Conservation (phyloP, 1,140 invertebrate genomes). For the Temnothorax nylanderi region DNA sequence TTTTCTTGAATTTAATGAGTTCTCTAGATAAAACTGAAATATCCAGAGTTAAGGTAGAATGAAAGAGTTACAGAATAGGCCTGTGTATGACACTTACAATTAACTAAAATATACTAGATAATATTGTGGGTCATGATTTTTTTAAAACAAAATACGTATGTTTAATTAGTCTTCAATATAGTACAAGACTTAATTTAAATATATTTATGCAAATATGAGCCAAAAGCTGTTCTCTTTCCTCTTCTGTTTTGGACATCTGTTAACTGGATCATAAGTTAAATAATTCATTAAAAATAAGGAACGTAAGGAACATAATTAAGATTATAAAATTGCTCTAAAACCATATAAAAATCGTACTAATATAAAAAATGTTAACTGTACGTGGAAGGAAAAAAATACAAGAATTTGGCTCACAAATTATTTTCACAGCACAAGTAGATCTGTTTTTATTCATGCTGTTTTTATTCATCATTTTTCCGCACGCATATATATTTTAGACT, state of each 20-base stretch:
- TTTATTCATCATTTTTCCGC: slow-evolving; percentile 45
- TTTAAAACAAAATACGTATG: slow-evolving; percentile 59
- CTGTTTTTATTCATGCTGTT: slow-evolving; percentile 28
- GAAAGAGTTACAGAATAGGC: slow-evolving; percentile 83
- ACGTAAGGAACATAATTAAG: neutral
- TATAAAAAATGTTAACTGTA: neutral
- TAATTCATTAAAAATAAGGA: neutral
- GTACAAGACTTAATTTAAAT: slow-evolving; percentile 38
- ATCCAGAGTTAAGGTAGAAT: slow-evolving; percentile 64
- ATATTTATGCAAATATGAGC: slow-evolving; percentile 31
- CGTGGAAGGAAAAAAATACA: slow-evolving; percentile 11
- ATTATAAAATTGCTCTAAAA: slow-evolving; percentile 1
- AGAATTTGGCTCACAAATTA: slow-evolving; percentile 49
- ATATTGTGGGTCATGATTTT: slow-evolving; percentile 70
- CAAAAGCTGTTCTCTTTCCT: slow-evolving; percentile 3
- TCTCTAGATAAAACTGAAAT: slow-evolving; percentile 69
- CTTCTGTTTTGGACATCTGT: neutral
- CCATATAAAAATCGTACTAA: neutral
- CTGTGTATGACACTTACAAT: slow-evolving; percentile 74
- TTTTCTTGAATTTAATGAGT: slow-evolving; percentile 74
- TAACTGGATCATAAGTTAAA: neutral
- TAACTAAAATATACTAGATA: slow-evolving; percentile 76
- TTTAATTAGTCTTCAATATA: slow-evolving; percentile 58
- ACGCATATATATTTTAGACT: slow-evolving; percentile 60
- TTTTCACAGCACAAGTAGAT: slow-evolving; percentile 40